Evolutionary conservation across 1,140 invertebrate species (phyloP).

Genomic region (Drosophila insularis): DNA sequence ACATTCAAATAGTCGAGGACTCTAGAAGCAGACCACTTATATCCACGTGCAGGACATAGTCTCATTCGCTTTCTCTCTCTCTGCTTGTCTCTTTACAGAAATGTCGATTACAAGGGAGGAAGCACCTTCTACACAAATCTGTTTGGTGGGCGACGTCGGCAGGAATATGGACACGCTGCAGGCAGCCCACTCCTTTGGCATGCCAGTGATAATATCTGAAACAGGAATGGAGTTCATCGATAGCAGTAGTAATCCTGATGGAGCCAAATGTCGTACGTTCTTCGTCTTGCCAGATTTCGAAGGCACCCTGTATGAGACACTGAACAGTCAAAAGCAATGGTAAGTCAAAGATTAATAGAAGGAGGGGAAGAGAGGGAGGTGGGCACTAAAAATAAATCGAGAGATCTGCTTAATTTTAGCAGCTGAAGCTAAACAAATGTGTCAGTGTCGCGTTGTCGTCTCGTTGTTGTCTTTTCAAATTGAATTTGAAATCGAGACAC

Average conservation of each 20-base stretch:
- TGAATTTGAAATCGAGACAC: slow-evolving; percentile 74
- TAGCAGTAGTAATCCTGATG: slow-evolving; percentile 66
- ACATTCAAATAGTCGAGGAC: too few species aligned
- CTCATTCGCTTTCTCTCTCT: too few species aligned
- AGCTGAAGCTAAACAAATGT: slow-evolving; percentile 44
- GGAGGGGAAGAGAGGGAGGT: background rate
- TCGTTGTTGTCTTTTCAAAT: slow-evolving; percentile 32
- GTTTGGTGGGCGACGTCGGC: slow-evolving; percentile 84
- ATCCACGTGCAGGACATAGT: too few species aligned
- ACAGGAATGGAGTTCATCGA: slow-evolving; percentile 85
- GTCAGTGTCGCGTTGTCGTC: slow-evolving; percentile 28
- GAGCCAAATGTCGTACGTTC: slow-evolving; percentile 84
- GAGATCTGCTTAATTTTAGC: slow-evolving; percentile 44
- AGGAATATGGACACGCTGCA: slow-evolving; percentile 84
- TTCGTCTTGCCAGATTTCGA: slow-evolving; percentile 89
- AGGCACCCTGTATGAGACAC: slow-evolving; percentile 85
- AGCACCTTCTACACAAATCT: slow-evolving; percentile 84
- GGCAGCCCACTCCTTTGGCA: slow-evolving; percentile 86
- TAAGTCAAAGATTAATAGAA: slow-evolving; percentile 58
- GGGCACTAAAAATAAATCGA: slow-evolving; percentile 7
- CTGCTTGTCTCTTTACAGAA: slow-evolving; percentile 46
- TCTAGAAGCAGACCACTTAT: too few species aligned
- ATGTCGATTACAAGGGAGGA: slow-evolving; percentile 67
- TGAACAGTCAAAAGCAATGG: slow-evolving; percentile 87
- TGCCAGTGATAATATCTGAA: slow-evolving; percentile 86